phyloP scores from a whole-genome alignment of 35 echinoderm and acorn worm genomes.

The Chiridota heheva region DNA sequence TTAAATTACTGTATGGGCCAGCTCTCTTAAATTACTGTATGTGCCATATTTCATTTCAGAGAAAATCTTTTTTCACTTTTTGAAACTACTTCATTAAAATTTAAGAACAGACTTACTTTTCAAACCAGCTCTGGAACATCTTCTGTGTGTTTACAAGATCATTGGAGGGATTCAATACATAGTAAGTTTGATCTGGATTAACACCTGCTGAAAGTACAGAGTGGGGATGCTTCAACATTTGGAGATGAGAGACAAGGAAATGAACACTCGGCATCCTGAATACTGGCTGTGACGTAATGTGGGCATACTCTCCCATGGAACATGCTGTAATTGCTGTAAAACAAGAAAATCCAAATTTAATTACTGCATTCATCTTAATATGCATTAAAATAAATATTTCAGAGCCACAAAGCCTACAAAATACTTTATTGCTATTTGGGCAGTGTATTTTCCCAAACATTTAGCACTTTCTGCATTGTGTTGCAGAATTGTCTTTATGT shows the following conservation, averaged over 20 bases:
- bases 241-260: slow-evolving; percentile 71
- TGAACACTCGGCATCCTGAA: slow-evolving; percentile 85
- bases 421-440: too few relatives aligned
- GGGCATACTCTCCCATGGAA: slow-evolving; percentile 94
- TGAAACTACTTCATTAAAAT: too few relatives aligned
- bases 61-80: too few relatives aligned
- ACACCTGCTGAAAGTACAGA: slow-evolving; percentile 43
- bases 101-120: slow-evolving; percentile 72
- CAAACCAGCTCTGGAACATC: slow-evolving; percentile 96
- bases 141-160: slow-evolving; percentile 91
- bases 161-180: slow-evolving; percentile 88
- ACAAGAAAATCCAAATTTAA: slow-evolving; percentile 24
- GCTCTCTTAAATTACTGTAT: too few relatives aligned
- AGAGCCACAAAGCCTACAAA: too few relatives aligned
- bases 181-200: slow-evolving; percentile 64
- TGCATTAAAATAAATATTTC: too few relatives aligned
- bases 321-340: slow-evolving; percentile 79
- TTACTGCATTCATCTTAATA: neutral
- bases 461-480: too few relatives aligned
- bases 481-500: too few relatives aligned
- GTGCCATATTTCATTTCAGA: too few relatives aligned
- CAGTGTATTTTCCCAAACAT: too few relatives aligned
- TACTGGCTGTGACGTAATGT: slow-evolving; percentile 45
- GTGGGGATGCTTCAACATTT: slow-evolving; percentile 6
- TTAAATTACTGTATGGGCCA: too few relatives aligned